Base-by-base conservation (phyloP, 1,140 invertebrate genomes). In the Leguminivora glycinivorella region DNA sequence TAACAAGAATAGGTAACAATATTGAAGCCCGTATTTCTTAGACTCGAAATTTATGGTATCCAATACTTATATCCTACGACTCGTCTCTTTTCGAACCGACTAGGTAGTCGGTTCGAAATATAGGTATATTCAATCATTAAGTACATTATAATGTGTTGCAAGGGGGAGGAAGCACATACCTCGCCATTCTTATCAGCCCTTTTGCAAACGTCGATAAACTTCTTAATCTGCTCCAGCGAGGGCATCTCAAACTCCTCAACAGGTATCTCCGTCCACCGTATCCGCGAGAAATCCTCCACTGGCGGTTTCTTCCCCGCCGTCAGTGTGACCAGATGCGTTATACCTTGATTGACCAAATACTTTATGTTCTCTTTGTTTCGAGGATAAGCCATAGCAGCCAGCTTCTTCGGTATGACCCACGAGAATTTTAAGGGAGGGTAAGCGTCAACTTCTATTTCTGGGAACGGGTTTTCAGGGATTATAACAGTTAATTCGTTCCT, bases 241-340 rank as follows among this genome's bases (percentile, higher is more conserved):
- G 95, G 95, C 0, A 93, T 80, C 73, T 93, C 92, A 74, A 95
- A 95, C 80, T 95, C 95, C 75, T 93, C 88, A 10, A 95, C 85
- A 1, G 93, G 92, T 63, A 95, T 93, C 72, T 93, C 91, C 6
- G 89, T 90, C 93, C 93, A 94, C 69, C 91, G 83, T 56, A 94
- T 82, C 69, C 90, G 88, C 31, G 84, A 79, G 69, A 89, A 93
- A 72, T 86, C 84, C 24, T 90, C 88, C 2, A 93, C 85, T 6
- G 93, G 92, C 5, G 94, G 95, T 52, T 91, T 90, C 72, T 92
- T 93, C 67, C 94, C 94, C 1, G 93, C 93, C 1, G 93, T 94
- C 63, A 95, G 78, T 29, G 93, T 94, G 12, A 95, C 92, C 52
- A 95, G 83, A 79, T 91, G 88, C 9, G 82, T 86, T 26, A 91